Evolutionary conservation across 1,140 invertebrate genomes (phyloP).

Genomic region (Lamellibrachia luymesi): DNA sequence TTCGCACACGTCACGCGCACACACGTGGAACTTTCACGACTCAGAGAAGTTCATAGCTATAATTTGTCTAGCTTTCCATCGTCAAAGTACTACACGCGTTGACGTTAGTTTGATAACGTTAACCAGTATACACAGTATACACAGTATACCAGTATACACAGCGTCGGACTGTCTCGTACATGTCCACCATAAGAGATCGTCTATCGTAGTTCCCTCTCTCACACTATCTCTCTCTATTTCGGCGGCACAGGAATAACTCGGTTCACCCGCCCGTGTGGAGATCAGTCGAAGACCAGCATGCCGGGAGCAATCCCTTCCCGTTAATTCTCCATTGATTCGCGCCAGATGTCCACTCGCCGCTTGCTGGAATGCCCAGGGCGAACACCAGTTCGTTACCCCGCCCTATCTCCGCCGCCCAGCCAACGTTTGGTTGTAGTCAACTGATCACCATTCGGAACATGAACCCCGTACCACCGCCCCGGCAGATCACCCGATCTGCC

Average conservation of each 20-base stretch:
- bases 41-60: background rate
- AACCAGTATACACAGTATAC: no score
- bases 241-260: background rate
- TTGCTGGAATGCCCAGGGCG: background rate
- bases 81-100: no score
- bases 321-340: background rate
- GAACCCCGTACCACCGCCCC: background rate
- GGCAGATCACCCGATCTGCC: background rate
- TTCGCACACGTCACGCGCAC: background rate
- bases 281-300: background rate
- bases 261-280: background rate
- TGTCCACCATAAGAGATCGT: background rate
- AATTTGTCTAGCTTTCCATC: background rate
- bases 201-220: background rate
- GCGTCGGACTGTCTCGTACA: background rate
- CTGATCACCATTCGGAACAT: background rate
- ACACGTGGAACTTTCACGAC: background rate
- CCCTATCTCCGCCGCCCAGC: background rate
- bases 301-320: background rate
- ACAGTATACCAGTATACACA: no score
- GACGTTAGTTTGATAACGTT: no score
- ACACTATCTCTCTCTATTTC: background rate
- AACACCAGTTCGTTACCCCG: background rate
- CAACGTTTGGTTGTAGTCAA: background rate
- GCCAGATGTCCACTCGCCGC: background rate